phyloP scores from a whole-genome alignment of 2,113 vertebrate species.

The Eubucco bourcierii region DNA sequence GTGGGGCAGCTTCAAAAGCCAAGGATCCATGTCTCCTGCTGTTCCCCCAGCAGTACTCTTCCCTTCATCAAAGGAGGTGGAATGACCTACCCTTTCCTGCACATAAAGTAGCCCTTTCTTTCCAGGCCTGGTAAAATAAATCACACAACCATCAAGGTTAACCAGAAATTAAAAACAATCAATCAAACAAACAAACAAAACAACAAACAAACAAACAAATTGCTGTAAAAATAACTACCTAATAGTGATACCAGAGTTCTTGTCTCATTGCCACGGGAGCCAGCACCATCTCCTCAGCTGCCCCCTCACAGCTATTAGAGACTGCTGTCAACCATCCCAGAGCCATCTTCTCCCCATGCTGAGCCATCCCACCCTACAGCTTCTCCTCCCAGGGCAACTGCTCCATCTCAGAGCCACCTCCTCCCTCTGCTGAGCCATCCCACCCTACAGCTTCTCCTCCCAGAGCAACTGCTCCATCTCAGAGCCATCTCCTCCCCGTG shows the following conservation, averaged over 20 bases:
- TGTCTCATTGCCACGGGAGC: neutral
- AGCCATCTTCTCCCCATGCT: too few species aligned
- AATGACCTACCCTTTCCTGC: neutral
- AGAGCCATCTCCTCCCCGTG: too few species aligned
- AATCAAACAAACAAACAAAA: too few species aligned
- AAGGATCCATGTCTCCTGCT: neutral
- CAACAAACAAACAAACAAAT: too few species aligned
- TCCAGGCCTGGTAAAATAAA: neutral
- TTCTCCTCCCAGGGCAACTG: too few species aligned
- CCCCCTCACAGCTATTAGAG: fast-evolving
- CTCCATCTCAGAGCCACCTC: too few species aligned
- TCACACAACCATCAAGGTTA: fast-evolving
- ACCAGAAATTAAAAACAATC: neutral
- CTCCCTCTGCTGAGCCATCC: too few species aligned
- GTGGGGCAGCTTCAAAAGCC: neutral
- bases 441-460: too few species aligned
- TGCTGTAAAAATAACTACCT: neutral
- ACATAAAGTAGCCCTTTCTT: neutral
- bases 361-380: too few species aligned
- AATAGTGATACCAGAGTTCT: neutral
- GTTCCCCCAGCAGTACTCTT: neutral
- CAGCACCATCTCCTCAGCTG: neutral
- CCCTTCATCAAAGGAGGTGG: fast-evolving
- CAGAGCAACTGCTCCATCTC: too few species aligned
- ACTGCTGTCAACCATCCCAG: fast-evolving